These are phyloP conservation scores for Myotis planiceps DNA, from an alignment of 2,797 vertebrate genomes.

Conservation along the genomic window DNA sequence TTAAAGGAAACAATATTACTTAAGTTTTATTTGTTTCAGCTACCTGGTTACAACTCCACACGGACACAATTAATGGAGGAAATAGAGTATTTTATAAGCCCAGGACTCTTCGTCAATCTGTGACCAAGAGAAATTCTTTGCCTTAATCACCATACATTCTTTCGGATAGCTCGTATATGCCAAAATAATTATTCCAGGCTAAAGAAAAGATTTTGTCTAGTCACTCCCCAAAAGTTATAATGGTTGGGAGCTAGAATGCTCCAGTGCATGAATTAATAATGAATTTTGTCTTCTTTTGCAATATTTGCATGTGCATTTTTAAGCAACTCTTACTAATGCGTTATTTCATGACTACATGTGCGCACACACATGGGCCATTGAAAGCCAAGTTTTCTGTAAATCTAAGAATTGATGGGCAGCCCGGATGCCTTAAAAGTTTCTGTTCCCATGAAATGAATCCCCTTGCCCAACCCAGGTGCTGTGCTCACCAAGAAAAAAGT, in stretches of 20 bases:
- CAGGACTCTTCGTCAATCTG: conserved; percentile 85
- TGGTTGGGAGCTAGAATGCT: conserved; percentile 7
- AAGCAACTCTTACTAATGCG: background rate
- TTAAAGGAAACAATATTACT: conserved; percentile 90
- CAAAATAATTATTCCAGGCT: conserved; percentile 73
- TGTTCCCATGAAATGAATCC: background rate
- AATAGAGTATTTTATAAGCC: conserved; percentile 90
- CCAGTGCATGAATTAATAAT: conserved; percentile 11
- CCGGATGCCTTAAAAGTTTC: background rate
- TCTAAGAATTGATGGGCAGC: background rate
- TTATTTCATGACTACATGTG: background rate
- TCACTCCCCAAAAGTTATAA: conserved; percentile 77
- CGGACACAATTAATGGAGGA: conserved; percentile 90
- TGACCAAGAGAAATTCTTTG: conserved; percentile 87
- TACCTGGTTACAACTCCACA: conserved; percentile 90
- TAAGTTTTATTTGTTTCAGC: conserved; percentile 90
- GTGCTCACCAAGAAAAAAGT: background rate
- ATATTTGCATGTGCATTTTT: conserved; percentile 16
- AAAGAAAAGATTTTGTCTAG: conserved; percentile 81
- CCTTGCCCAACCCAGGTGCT: background rate
- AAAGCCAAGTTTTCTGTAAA: conserved; percentile 18
- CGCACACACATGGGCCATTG: background rate
- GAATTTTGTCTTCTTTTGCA: conserved; percentile 52
- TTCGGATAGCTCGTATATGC: conserved; percentile 74
- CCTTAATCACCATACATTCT: conserved; percentile 88